Percentiles rank a stretch among this genome's conserved stretches.
Evolutionary conservation across 2,888 invertebrate species (phyloP).

Genomic region (Phorcus lineatus): DNA sequence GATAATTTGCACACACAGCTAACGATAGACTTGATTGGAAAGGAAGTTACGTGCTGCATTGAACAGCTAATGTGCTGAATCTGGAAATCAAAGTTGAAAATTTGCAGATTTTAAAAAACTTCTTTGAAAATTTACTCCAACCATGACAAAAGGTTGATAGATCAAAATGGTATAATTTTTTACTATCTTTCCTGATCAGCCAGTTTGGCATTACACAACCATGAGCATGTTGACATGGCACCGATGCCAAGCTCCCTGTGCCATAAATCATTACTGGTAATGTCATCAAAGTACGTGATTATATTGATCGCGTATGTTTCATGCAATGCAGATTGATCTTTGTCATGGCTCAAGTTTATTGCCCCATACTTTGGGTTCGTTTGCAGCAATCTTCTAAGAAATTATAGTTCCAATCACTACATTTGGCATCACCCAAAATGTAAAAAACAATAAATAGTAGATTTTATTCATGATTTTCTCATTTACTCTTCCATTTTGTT

Average conservation of each 20-base stretch:
- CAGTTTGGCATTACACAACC: no score
- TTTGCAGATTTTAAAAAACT: no score
- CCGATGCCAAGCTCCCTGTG: neutral
- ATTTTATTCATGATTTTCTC: neutral
- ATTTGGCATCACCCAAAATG: neutral
- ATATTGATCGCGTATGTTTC: neutral
- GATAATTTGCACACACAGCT: no score
- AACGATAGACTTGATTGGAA: no score
- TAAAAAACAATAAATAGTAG: neutral
- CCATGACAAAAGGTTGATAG: no score
- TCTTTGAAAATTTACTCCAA: no score
- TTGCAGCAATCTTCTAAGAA: neutral
- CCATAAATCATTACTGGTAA: neutral
- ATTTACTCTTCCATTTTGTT: neutral
- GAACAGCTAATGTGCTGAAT: no score
- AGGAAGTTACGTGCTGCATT: no score
- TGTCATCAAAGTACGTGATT: conserved; percentile 12
- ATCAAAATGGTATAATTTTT: no score
- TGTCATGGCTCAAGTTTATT: neutral
- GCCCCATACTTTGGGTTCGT: neutral
- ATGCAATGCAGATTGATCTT: neutral
- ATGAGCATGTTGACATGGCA: neutral
- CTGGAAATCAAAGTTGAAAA: no score
- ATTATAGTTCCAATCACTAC: neutral
- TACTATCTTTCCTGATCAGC: no score